Conservation (phyloP, 2,113 vertebrate species). For the Hippocampus abdominalis region DNA sequence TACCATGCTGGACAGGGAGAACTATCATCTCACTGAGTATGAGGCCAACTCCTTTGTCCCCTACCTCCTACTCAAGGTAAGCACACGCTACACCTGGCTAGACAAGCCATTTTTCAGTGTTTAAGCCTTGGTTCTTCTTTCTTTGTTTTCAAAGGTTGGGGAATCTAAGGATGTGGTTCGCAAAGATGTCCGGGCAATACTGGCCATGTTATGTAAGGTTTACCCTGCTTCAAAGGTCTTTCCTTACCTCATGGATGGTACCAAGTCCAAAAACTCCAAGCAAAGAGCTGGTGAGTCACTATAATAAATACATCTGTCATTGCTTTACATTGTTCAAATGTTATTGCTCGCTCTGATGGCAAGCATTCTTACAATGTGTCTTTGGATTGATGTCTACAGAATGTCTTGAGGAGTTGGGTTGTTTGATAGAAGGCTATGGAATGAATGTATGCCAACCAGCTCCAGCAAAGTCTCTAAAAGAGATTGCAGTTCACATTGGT, state of each 20-base stretch:
- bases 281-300: conserved; percentile 83
- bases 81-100: neutral
- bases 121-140: neutral
- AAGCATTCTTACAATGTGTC: neutral
- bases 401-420: conserved; percentile 94
- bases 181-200: conserved; percentile 90
- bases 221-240: conserved; percentile 98
- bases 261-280: conserved; percentile 98
- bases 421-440: conserved; percentile 89
- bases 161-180: conserved; percentile 95
- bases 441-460: conserved; percentile 98
- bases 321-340: neutral
- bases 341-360: neutral
- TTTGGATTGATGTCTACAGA: conserved; percentile 68
- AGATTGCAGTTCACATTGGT: conserved; percentile 92
- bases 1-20: conserved; percentile 81
- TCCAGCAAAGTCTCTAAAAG: conserved; percentile 91
- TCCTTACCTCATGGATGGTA: conserved; percentile 94
- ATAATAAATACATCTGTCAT: too few relatives aligned
- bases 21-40: conserved; percentile 92
- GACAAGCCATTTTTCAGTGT: too few relatives aligned
- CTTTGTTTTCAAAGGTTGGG: conserved; percentile 78
- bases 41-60: conserved; percentile 94
- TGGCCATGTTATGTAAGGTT: conserved; percentile 89
- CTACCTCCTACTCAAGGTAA: conserved; percentile 93